phyloP scores from a whole-genome alignment of 1,140 invertebrate species.

The Ostrea denselamellosa region DNA sequence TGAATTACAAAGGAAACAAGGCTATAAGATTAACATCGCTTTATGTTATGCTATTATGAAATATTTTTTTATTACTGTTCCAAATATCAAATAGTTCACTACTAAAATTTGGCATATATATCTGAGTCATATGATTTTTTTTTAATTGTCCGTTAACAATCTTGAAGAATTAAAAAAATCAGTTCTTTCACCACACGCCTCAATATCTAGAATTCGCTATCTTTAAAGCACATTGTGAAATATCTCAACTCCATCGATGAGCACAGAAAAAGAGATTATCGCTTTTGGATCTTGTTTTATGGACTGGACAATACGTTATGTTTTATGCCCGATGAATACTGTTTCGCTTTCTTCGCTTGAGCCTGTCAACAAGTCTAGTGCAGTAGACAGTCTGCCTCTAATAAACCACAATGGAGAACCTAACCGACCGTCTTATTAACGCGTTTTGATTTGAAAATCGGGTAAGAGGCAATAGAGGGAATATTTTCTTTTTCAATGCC shows the following conservation, averaged over 20 bases:
- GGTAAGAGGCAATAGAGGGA: slow-evolving; percentile 1
- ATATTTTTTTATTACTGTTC: no score
- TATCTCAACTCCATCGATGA: slow-evolving; percentile 10
- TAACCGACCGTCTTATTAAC: slow-evolving; percentile 14
- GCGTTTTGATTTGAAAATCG: slow-evolving; percentile 30
- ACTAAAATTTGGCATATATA: no score
- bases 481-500: slow-evolving; percentile 25
- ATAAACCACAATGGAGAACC: slow-evolving; percentile 7
- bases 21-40: no score
- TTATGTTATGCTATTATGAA: no score
- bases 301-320: slow-evolving; percentile 18
- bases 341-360: slow-evolving; percentile 24
- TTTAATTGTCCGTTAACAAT: no score
- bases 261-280: not conserved
- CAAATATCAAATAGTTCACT: no score
- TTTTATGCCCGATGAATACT: slow-evolving; percentile 30
- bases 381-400: slow-evolving; percentile 33
- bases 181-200: not conserved
- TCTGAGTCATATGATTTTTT: no score
- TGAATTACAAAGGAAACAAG: not conserved
- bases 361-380: slow-evolving; percentile 11
- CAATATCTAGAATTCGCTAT: not conserved
- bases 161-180: no score
- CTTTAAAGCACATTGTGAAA: not conserved
- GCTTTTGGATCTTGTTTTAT: slow-evolving; percentile 14